A percentile compares a stretch with the other conserved stretches of the same genome.
These are phyloP conservation scores for Mionectes macconnelli DNA, from an alignment of 2,113 vertebrate species.

Conservation along the genomic window DNA sequence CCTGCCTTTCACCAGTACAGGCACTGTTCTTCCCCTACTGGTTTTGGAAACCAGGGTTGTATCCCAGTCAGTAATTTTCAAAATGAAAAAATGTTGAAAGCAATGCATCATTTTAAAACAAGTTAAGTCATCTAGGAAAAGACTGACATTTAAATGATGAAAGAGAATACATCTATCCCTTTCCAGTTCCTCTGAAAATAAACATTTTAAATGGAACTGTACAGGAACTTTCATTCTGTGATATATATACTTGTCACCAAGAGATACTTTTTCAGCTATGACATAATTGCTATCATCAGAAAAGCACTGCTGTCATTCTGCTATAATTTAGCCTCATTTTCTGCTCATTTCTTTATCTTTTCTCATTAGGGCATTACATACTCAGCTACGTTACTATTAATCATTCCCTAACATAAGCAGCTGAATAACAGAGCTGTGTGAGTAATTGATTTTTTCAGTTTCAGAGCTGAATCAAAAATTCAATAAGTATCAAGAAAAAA, in stretches of 20 bases:
- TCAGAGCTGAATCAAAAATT: neutral
- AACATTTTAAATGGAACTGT: neutral
- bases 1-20: rapidly evolving
- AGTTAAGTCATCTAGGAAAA: neutral
- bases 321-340: slow-evolving; percentile 1
- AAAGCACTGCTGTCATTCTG: neutral
- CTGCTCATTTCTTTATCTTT: slow-evolving; percentile 14
- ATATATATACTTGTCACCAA: neutral
- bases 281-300: neutral
- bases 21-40: neutral
- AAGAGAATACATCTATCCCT: neutral
- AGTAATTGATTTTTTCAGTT: slow-evolving; percentile 22
- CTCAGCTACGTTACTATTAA: neutral
- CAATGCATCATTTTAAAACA: neutral
- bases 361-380: neutral
- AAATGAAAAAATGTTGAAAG: neutral
- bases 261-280: neutral
- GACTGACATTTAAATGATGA: neutral
- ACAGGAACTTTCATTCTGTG: neutral
- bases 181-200: neutral
- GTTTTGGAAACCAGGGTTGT: neutral
- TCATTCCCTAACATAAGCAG: neutral
- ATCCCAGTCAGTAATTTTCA: neutral
- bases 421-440: neutral
- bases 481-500: neutral